phyloP scores from a whole-genome alignment of 2,113 vertebrate genomes.

The Oncorhynchus keta region DNA sequence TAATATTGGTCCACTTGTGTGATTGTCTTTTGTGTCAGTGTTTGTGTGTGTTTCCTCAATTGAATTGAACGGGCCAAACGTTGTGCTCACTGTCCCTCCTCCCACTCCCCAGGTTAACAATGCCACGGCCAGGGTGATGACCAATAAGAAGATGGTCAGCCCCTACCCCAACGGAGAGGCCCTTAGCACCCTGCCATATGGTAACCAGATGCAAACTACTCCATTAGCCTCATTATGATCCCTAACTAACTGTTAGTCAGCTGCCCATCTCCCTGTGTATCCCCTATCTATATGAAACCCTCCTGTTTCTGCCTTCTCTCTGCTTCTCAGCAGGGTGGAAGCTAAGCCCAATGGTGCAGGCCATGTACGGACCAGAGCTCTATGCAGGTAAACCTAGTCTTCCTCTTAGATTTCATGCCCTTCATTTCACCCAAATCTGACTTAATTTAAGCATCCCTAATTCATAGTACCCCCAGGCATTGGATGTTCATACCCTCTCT shows the following conservation, averaged over 20 bases:
- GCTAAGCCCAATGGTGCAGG: slow-evolving; percentile 92
- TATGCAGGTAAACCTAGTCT: slow-evolving; percentile 84
- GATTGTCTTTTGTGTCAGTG: not conserved
- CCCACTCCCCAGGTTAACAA: slow-evolving; percentile 88
- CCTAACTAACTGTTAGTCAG: no score
- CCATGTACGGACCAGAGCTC: slow-evolving; percentile 95
- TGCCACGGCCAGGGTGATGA: slow-evolving; percentile 96
- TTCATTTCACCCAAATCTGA: no score
- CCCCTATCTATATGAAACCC: not conserved
- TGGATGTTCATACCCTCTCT: not conserved
- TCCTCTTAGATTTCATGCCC: no score
- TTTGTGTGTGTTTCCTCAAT: slow-evolving; percentile 17
- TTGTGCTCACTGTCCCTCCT: slow-evolving; percentile 27
- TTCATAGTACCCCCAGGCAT: no score
- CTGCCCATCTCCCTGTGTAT: not conserved
- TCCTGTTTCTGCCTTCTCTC: slow-evolving; percentile 5
- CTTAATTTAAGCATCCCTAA: no score
- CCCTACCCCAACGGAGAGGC: slow-evolving; percentile 85
- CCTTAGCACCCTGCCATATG: slow-evolving; percentile 74
- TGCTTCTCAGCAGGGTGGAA: slow-evolving; percentile 87
- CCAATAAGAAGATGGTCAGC: slow-evolving; percentile 98
- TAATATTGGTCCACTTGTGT: not conserved
- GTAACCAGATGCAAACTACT: slow-evolving; percentile 50
- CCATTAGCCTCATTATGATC: slow-evolving; percentile 19
- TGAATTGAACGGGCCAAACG: not conserved